Evolutionary conservation across 2,113 vertebrate genomes (phyloP).

Genomic region (Sclerurus mexicanus): DNA sequence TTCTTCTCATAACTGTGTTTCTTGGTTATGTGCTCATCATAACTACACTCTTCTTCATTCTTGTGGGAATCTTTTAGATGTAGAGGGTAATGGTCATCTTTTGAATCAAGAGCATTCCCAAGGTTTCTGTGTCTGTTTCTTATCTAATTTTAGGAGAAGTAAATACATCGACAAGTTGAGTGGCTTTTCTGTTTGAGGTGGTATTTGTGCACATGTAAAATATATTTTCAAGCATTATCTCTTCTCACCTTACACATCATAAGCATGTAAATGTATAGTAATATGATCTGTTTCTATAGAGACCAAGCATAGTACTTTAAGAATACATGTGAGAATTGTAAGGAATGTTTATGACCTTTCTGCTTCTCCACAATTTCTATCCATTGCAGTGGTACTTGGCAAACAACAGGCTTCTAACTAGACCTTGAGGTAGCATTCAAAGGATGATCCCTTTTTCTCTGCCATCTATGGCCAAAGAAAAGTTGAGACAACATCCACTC

Average conservation of each 20-base stretch:
- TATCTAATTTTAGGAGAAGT: neutral
- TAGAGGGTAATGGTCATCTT: neutral
- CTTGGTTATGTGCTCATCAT: neutral
- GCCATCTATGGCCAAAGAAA: neutral
- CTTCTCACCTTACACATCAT: neutral
- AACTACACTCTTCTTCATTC: neutral
- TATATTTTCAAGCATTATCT: neutral
- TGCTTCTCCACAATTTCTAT: neutral
- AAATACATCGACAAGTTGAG: neutral
- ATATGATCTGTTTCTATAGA: slow-evolving; percentile 5
- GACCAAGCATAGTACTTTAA: neutral
- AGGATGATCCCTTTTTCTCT: neutral
- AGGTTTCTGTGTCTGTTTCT: neutral
- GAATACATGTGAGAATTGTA: neutral
- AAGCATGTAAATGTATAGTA: neutral
- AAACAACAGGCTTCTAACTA: neutral
- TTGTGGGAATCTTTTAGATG: neutral
- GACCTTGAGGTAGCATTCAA: neutral
- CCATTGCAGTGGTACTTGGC: neutral
- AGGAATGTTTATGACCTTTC: neutral
- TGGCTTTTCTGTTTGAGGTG: neutral
- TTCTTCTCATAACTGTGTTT: neutral
- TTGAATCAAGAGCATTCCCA: neutral
- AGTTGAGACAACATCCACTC: neutral
- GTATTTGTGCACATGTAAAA: neutral